phyloP scores from a whole-genome alignment of 2,113 vertebrate genomes.

The Leucopternis melanops region DNA sequence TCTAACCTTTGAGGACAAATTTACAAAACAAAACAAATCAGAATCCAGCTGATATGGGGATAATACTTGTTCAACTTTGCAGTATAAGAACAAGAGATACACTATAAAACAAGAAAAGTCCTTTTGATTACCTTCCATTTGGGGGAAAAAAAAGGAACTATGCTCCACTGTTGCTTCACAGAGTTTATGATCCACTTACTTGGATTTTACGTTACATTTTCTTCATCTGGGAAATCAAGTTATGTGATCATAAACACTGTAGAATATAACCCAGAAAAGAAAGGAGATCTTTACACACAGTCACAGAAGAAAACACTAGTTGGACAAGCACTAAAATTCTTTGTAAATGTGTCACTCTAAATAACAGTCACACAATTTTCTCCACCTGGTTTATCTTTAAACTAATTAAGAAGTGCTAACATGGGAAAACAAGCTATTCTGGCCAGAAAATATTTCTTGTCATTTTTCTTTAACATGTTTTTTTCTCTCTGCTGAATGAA shows the following conservation, averaged over 20 bases:
- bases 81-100: not conserved
- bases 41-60: not conserved
- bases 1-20: not conserved
- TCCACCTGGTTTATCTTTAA: not conserved
- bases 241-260: not conserved
- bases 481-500: not conserved
- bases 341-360: not conserved
- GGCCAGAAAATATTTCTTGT: not conserved
- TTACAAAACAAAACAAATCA: not conserved
- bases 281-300: not conserved
- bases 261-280: not conserved
- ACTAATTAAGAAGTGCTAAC: not conserved
- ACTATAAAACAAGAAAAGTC: not conserved
- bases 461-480: not conserved
- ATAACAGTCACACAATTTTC: not conserved
- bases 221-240: not conserved
- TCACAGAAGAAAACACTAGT: not conserved
- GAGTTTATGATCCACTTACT: not conserved
- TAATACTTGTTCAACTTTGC: not conserved
- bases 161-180: not conserved
- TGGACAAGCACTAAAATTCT: not conserved
- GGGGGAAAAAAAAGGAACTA: not conserved
- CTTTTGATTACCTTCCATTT: not conserved
- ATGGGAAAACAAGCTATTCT: not conserved
- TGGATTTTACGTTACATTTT: not conserved